A percentile compares a stretch with the other conserved stretches of the same genome.
Conservation (phyloP, 2,888 invertebrate species). For the Rhamnusium bicolor region DNA sequence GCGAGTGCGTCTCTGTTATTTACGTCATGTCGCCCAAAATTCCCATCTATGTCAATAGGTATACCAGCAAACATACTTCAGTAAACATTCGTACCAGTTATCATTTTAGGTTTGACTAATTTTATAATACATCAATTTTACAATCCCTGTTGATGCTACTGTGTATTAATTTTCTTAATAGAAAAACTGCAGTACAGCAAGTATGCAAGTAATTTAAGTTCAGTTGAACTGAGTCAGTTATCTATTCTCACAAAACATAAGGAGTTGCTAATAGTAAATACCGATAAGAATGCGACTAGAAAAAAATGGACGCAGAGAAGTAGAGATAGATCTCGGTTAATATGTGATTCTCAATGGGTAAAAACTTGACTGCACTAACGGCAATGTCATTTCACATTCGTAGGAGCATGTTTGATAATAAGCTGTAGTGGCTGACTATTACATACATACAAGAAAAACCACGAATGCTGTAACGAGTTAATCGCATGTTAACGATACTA, state of each 20-base stretch:
- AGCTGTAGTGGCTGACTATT: constrained; percentile 11
- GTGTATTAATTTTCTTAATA: background rate
- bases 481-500: constrained; percentile 4
- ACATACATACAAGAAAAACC: constrained; percentile 2
- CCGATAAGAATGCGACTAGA: background rate
- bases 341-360: constrained; percentile 14
- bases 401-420: constrained; percentile 19
- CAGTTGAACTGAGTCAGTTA: background rate
- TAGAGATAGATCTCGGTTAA: constrained; percentile 26
- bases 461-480: constrained; percentile 17
- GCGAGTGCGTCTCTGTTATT: too few species aligned
- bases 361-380: constrained; percentile 31
- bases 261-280: background rate
- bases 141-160: too few species aligned
- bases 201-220: constrained; percentile 4
- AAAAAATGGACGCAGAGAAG: constrained; percentile 29
- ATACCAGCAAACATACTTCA: too few species aligned
- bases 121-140: too few species aligned
- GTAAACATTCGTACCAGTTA: too few species aligned
- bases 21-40: too few species aligned
- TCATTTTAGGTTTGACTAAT: too few species aligned
- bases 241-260: background rate
- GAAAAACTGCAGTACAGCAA: background rate
- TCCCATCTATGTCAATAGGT: too few species aligned
- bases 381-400: constrained; percentile 20